Evolutionary conservation across 2,888 invertebrate species (phyloP).

Genomic region (Nematopogon swammerdamellus): DNA sequence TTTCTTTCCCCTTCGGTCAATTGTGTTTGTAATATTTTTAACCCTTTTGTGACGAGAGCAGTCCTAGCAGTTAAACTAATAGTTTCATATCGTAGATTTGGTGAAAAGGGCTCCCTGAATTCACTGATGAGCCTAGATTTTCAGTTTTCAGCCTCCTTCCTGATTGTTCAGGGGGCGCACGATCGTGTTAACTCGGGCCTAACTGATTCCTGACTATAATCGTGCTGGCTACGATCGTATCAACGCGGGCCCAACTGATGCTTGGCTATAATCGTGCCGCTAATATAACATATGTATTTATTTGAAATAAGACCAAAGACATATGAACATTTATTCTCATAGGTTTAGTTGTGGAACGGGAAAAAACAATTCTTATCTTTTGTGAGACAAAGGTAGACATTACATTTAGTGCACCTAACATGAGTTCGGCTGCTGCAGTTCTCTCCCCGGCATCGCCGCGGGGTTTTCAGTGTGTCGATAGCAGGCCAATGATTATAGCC

Average conservation of each 20-base stretch:
- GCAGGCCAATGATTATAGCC: constrained; percentile 14
- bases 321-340: constrained; percentile 1
- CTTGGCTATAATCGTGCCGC: not conserved
- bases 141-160: not conserved
- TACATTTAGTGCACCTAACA: constrained; percentile 14
- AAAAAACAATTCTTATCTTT: constrained; percentile 6
- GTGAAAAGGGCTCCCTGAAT: not conserved
- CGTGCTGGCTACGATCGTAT: not conserved
- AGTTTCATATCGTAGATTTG: not conserved
- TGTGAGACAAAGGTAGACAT: constrained; percentile 14
- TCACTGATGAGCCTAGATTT: not conserved
- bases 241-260: not conserved
- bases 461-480: constrained; percentile 8
- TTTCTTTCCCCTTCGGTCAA: too few relatives aligned
- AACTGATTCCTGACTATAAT: not conserved
- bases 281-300: constrained; percentile 4
- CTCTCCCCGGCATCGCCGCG: constrained; percentile 6
- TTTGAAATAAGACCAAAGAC: constrained; percentile 4
- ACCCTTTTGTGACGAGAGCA: not conserved
- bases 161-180: not conserved
- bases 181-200: not conserved
- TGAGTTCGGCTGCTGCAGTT: constrained; percentile 11
- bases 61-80: not conserved
- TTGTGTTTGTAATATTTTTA: too few relatives aligned
- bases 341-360: constrained; percentile 2